Evolutionary conservation across 2,113 vertebrate species (phyloP).

Genomic region (Bungarus multicinctus): DNA sequence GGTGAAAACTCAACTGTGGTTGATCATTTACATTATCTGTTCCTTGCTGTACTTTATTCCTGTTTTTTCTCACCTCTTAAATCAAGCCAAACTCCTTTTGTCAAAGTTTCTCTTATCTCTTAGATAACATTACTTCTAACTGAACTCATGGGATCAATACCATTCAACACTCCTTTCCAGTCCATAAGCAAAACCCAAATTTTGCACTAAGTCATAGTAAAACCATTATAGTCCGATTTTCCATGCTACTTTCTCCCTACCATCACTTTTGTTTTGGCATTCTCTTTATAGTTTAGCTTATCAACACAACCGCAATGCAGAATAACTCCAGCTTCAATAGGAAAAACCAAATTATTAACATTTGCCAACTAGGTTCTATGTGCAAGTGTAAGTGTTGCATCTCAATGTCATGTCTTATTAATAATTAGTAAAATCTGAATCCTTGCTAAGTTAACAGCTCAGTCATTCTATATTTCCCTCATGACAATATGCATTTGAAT

Average conservation of each 20-base stretch:
- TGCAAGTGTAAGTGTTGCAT: background rate
- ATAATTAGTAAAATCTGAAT: slow-evolving; percentile 44
- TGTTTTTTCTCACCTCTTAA: background rate
- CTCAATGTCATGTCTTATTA: slow-evolving; percentile 53
- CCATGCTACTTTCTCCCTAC: background rate
- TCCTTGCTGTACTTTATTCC: background rate
- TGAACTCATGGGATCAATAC: background rate
- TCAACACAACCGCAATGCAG: background rate
- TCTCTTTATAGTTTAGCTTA: background rate
- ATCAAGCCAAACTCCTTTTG: background rate
- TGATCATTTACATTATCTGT: background rate
- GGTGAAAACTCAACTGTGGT: background rate
- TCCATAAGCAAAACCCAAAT: background rate
- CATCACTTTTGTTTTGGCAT: background rate
- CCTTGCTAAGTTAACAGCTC: slow-evolving; percentile 11
- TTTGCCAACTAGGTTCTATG: background rate
- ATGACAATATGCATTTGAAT: background rate
- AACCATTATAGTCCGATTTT: background rate
- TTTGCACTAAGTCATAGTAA: background rate
- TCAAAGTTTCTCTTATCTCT: background rate
- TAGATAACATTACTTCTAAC: background rate
- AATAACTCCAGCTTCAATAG: background rate
- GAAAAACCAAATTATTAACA: background rate
- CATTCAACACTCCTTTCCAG: background rate
- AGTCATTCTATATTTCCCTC: background rate